phyloP scores from a whole-genome alignment of 2,888 invertebrate species.

The Meghimatium bilineatum region DNA sequence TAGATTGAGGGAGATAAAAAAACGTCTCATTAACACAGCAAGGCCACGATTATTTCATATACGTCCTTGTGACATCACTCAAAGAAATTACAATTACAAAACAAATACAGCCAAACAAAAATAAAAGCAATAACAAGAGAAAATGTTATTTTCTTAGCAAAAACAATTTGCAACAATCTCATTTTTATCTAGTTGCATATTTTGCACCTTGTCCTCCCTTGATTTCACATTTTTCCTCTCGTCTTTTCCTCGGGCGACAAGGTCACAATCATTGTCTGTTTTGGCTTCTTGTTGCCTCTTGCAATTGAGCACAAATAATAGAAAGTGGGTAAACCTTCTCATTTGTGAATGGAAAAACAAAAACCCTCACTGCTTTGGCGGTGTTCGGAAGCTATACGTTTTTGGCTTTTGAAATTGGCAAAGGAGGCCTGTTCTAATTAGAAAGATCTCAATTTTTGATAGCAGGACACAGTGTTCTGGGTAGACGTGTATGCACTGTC shows the following conservation, averaged over 20 bases:
- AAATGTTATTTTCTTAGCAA: background rate
- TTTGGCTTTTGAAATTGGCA: background rate
- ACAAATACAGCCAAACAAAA: no score
- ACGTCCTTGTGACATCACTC: background rate
- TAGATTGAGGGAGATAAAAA: background rate
- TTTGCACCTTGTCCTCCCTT: background rate
- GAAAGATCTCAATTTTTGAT: background rate
- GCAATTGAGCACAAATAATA: background rate
- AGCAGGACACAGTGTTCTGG: background rate
- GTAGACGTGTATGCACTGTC: no score
- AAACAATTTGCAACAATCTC: background rate
- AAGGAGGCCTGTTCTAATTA: background rate
- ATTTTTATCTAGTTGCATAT: background rate
- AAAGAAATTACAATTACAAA: background rate
- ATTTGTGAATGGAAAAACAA: background rate
- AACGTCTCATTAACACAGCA: background rate
- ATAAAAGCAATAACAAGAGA: background rate
- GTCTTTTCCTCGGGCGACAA: background rate
- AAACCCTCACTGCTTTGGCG: background rate
- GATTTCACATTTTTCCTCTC: background rate
- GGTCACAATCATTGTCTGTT: background rate
- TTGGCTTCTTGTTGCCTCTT: background rate
- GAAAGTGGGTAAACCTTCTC: background rate
- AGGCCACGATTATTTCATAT: background rate
- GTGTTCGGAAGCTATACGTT: background rate